Percentiles rank a stretch among this genome's conserved stretches.
Conservation (phyloP, 2,797 vertebrate species). For the Dipus sagitta region DNA sequence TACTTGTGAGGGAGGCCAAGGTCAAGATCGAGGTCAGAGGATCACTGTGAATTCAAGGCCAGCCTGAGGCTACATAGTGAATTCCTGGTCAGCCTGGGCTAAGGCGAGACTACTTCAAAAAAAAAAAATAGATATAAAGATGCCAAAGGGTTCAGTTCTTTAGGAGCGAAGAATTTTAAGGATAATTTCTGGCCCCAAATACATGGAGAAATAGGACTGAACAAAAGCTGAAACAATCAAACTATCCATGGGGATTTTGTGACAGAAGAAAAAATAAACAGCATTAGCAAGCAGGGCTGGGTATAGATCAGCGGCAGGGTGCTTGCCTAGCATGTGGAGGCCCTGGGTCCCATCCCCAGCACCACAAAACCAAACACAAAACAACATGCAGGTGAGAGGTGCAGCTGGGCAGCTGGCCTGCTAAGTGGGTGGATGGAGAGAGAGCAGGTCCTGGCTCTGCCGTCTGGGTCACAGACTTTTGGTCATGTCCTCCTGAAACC, state of each 20-base stretch:
- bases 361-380: neutral
- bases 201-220: neutral
- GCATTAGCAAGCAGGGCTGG: too few species aligned
- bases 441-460: neutral
- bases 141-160: neutral
- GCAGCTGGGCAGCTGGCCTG: too few species aligned
- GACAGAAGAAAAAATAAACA: neutral
- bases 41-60: too few species aligned
- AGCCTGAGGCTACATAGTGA: too few species aligned
- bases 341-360: neutral
- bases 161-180: slow-evolving; percentile 9
- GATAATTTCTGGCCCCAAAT: neutral
- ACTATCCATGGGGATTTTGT: neutral
- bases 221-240: neutral
- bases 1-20: too few species aligned
- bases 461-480: neutral
- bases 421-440: neutral
- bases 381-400: neutral
- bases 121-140: slow-evolving; percentile 36
- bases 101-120: too few species aligned
- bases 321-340: neutral
- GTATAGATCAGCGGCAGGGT: too few species aligned
- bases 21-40: too few species aligned
- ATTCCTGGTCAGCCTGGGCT: too few species aligned
- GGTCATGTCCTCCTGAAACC: neutral